Evolutionary conservation across 2,888 invertebrate species (phyloP), one percentile per base, ranked within the genome.

Genomic region (Pristionchus exspectatus): DNA sequence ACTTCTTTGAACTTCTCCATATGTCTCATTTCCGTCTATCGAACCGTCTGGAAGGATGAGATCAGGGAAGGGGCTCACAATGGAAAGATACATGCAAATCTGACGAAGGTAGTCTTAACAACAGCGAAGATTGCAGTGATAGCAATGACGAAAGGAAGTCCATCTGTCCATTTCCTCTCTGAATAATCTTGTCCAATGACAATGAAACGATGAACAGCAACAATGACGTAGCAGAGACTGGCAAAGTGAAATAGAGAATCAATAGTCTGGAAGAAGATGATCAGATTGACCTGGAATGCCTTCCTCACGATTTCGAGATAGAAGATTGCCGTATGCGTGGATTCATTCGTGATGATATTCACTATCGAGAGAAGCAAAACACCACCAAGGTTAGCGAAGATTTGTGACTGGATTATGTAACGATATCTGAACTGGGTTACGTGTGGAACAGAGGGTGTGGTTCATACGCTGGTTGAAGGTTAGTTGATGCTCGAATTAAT

Each of bases 151-250:
- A 16, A 16, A 12, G 77, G 38, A 14, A 77, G 44, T 10, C n/a
- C 0, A 12, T 77, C 77, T 10, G 77, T 77, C 77, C 77, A 77
- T 44, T n/a, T 38, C 7, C 12, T 21, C 44, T 77, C 77, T 9
- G 44, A 50, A 44, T 21, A 77, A 24, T 5, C 16, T 1, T 77
- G 44, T 7, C 38, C 77, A 24, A 77, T 44, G 77, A 77, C 38
- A 9, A 77, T 33, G 24, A 77, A 77, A 24, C 77, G 77, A 50
- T 77, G 77, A 77, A 77, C 9, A 10, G 77, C 77, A 24, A 77
- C 77, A 44, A 38, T 44, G 7, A 50, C 77, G 24, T 77, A 50
- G 44, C 77, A 77, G 9, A 77, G 21, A 77, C 77, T 44, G 44
- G 44, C 77, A 30, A 77, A 44, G 44, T 44, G 77, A 44, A 77